Conservation (phyloP, 1,140 invertebrate species). For the Drosophila murphyi region DNA sequence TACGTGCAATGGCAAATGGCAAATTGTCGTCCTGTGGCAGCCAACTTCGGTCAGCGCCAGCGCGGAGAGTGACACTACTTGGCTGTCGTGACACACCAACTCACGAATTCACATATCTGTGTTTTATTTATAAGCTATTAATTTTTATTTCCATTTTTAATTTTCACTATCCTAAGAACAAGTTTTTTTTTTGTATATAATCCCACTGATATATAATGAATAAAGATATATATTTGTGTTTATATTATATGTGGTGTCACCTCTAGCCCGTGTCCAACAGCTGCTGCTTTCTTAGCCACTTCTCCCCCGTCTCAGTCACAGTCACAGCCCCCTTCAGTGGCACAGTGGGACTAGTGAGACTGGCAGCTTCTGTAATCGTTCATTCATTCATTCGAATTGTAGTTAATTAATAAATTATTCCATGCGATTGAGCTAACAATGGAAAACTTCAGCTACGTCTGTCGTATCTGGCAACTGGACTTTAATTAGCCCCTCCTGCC, state of each 20-base stretch:
- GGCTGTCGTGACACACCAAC: background rate
- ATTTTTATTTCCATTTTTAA: background rate
- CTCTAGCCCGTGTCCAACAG: background rate
- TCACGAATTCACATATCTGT: no score
- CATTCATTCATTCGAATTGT: constrained; percentile 81
- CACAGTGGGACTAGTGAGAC: background rate
- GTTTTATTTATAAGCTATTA: background rate
- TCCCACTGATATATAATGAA: background rate
- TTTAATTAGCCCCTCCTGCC: constrained; percentile 47
- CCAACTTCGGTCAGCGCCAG: constrained; percentile 1
- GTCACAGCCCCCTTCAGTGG: background rate
- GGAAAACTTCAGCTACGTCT: constrained; percentile 62
- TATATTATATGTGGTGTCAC: background rate
- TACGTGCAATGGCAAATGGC: constrained; percentile 67
- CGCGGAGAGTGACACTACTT: background rate
- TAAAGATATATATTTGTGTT: background rate
- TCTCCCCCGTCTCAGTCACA: background rate
- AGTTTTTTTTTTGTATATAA: background rate
- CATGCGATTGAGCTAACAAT: constrained; percentile 79
- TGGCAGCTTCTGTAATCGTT: constrained; percentile 64
- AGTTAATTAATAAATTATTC: constrained; percentile 83
- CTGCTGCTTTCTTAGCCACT: constrained; percentile 6
- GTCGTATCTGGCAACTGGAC: constrained; percentile 23
- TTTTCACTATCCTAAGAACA: background rate
- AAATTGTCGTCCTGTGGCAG: constrained; percentile 51